phyloP scores from a whole-genome alignment of 2,113 vertebrate genomes.

The Carassius gibelio region DNA sequence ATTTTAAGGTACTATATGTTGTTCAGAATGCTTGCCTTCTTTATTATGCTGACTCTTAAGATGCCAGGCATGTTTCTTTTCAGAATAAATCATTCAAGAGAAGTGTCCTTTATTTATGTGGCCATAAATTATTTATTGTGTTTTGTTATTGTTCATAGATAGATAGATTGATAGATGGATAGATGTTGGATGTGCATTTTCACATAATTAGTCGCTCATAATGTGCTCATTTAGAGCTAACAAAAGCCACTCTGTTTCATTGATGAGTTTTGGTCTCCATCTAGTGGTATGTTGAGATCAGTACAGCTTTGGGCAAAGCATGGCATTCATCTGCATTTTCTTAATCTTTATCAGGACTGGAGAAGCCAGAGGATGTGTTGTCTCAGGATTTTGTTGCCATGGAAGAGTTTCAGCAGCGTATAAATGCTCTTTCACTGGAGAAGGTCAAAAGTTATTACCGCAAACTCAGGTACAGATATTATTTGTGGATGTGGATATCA shows the following conservation, averaged over 20 bases:
- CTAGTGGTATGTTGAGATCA: conserved; percentile 50
- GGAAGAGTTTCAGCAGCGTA: conserved; percentile 91
- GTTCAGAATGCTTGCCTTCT: background rate
- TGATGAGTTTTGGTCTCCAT: conserved; percentile 41
- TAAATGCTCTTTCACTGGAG: conserved; percentile 87
- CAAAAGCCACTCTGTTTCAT: background rate
- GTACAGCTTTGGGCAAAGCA: background rate
- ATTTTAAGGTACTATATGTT: background rate
- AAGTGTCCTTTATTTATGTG: background rate
- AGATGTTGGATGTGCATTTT: background rate
- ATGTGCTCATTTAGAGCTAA: background rate
- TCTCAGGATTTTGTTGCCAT: conserved; percentile 71
- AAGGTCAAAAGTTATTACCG: conserved; percentile 96
- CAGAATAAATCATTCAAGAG: background rate
- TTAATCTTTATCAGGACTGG: conserved; percentile 78
- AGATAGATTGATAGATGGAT: too few species aligned
- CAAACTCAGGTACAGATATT: conserved; percentile 84
- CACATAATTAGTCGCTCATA: too few species aligned
- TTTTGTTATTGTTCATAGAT: background rate
- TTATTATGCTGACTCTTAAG: background rate
- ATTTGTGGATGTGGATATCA: too few species aligned
- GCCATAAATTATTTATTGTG: background rate
- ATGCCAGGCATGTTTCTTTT: background rate
- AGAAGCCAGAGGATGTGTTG: conserved; percentile 79
- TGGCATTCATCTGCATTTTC: background rate